Base-by-base conservation (phyloP, 2,113 vertebrate species). In the Oryzias javanicus region DNA sequence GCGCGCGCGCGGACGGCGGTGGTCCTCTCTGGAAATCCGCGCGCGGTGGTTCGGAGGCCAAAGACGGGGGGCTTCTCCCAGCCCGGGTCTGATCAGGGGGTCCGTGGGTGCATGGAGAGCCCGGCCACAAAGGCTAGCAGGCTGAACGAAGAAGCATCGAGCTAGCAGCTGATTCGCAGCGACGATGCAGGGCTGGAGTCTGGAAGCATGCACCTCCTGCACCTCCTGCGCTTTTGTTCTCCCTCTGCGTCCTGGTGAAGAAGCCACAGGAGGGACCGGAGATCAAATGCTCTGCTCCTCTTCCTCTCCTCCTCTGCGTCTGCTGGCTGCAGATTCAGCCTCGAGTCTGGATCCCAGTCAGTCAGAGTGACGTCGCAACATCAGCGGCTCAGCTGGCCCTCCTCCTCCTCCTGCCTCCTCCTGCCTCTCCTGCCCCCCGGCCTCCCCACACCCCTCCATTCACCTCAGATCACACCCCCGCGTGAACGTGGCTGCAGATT, bases 281-380 rank as follows among this genome's bases (percentile, higher is more conserved):
- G 80, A 68, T 66, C 27, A 70, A 45, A 64, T 42, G 68, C 54
- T 41, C 42, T 62, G 60, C 69, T 63, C 56, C 62, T 74, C 55
- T 64, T 18, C 64, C 29, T 62, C 79, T 54, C 76, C 80, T 71
- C 81, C 77, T 46, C 70, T 51, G 61, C 74, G 49, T 58, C 87
- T 82, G 86, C 82, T 89, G 89, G 89, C 72, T 78, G 72, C 85
- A 75, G 85, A 88, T 84, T 86, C 87, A 85, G 72, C 64, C 81
- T 58, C 65, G 51, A 79, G 61, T 71, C 76, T 45, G 67, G 61
- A 85, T 80, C 80, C 64, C 85, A 78, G 80, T 67, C 79, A 73
- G 64, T 72, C 69, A 22, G 73, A 70, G 86, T 91, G 89, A 90
- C 90, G 89, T 91, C 79, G 77, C 79, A 78, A 40, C 80, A 67